Percentiles rank a stretch among this genome's conserved stretches.
phyloP scores from a whole-genome alignment of 2,113 vertebrate species.

The Irena cyanogastra region DNA sequence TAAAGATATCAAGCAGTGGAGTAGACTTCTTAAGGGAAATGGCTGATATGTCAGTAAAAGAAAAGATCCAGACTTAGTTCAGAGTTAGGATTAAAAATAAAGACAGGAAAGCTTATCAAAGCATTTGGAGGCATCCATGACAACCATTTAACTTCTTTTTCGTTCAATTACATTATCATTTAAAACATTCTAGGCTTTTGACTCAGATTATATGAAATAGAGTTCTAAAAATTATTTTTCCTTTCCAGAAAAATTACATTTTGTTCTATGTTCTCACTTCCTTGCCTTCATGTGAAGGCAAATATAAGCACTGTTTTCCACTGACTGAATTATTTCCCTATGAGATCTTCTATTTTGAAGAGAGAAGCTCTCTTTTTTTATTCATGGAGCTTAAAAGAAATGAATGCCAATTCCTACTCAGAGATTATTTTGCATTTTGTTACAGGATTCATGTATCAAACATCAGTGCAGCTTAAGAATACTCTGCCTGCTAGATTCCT shows the following conservation, averaged over 20 bases:
- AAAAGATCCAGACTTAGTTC: background rate
- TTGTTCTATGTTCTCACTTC: background rate
- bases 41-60: background rate
- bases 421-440: background rate
- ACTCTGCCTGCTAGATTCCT: background rate
- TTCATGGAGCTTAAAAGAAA: background rate
- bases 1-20: background rate
- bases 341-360: background rate
- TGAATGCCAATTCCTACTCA: background rate
- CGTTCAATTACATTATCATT: background rate
- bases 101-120: background rate
- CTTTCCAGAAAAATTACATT: background rate
- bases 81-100: background rate
- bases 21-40: background rate
- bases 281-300: background rate
- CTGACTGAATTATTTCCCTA: background rate
- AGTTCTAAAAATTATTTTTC: background rate
- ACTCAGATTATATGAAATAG: background rate
- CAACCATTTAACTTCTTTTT: background rate
- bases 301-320: background rate
- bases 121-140: constrained; percentile 3
- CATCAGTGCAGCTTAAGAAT: background rate
- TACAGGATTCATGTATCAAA: background rate
- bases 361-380: background rate
- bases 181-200: background rate